Percentiles rank a stretch among this genome's conserved stretches.
These are phyloP conservation scores for Catocala fraxini DNA, from an alignment of 2,888 invertebrate genomes.

Conservation along the genomic window DNA sequence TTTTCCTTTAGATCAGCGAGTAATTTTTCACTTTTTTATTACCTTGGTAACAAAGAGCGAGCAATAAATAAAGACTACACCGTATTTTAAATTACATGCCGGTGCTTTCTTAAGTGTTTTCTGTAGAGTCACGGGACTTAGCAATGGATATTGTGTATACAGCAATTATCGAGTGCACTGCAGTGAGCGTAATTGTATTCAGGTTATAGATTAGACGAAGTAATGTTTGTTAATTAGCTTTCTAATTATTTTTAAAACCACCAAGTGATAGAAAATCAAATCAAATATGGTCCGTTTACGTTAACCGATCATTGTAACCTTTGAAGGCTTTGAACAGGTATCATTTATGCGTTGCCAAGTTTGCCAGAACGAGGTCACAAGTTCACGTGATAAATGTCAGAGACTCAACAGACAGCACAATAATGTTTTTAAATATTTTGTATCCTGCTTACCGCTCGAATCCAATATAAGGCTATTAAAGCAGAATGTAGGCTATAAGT, in stretches of 20 bases:
- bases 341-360: no score
- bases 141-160: slow-evolving; percentile 42
- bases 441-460: no score
- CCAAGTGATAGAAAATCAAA: no score
- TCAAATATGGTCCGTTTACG: no score
- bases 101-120: slow-evolving; percentile 19
- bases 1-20: slow-evolving; percentile 38
- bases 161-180: slow-evolving; percentile 24
- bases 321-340: no score
- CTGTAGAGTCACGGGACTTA: slow-evolving; percentile 7
- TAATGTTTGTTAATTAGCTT: slow-evolving; percentile 9
- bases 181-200: neutral
- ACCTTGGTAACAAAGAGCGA: neutral
- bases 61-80: slow-evolving; percentile 13
- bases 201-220: slow-evolving; percentile 11
- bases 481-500: no score
- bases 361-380: no score
- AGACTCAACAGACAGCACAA: no score
- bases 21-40: slow-evolving; percentile 36
- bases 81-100: slow-evolving; percentile 24
- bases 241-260: neutral
- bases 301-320: no score
- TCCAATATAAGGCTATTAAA: no score
- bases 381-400: no score
- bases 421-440: no score